Evolutionary conservation across 2,113 vertebrate species (phyloP), one percentile per base, ranked within the genome.

Genomic region (human): DNA sequence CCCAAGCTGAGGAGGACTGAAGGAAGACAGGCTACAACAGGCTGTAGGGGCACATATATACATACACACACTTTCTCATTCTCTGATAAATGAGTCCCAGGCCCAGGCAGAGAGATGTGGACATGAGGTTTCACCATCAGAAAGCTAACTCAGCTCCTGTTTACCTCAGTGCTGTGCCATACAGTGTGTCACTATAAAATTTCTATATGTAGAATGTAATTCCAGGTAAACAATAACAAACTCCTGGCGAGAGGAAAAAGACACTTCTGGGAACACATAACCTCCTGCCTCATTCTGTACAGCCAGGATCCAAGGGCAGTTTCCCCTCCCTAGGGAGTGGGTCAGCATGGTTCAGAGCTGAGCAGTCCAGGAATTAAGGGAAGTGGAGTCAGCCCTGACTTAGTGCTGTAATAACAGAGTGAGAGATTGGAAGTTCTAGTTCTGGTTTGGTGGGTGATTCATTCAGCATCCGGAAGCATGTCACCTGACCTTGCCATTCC

Each of bases 61-160:
- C 23, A 17, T 50, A 35, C 57, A 17, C 1, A 27, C 6, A 35
- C 38, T 40, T 59, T 78, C 76, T 89, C 32, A 2, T 40, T 52
- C 64, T 80, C 48, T 82, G 25, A 73, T 72, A 79, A 66, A 52
- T 35, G 35, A 91, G 14, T 10, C 20, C 23, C 68, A 40, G 27
- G 23, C 22, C 9, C 35, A 78, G 11, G 57, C 52, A 70, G 75
- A 89, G 32, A 35, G 35, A 57, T 80, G 64, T 22, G 73, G 57
- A 38, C 84, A 35, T 61, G 48, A 35, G 79, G 79, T 90, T 90
- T 68, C 94, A 89, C 87, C 92, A 96, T 64, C 83, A 96, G 89
- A 92, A 97, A 97, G 87, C 75, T 57, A 75, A 68, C 76, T 81
- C 78, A 48, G n/a, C n/a, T 90, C 35, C 48, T 7, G 0, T 82